Conservation (phyloP, 2,113 vertebrate species). For the Oceanodroma tethys region DNA sequence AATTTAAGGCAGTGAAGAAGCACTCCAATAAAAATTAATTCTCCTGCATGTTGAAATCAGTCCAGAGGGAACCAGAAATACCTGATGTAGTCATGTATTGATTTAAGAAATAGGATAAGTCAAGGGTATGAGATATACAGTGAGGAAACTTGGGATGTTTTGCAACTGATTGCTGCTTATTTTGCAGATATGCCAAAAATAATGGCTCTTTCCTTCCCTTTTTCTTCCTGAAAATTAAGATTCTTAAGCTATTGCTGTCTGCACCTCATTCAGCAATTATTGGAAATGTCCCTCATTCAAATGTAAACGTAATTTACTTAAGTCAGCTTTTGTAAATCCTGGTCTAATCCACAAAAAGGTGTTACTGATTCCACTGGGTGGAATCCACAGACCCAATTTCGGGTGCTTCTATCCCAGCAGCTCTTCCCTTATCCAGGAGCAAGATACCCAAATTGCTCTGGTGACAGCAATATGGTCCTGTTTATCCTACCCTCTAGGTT, state of each 20-base stretch:
- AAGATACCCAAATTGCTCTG: not conserved
- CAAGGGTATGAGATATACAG: conserved; percentile 65
- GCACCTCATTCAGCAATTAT: conserved; percentile 9
- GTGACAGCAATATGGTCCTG: not conserved
- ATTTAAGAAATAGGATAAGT: conserved; percentile 68
- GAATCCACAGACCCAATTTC: not conserved
- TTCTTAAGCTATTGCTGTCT: conserved; percentile 31
- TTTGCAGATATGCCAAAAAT: conserved; percentile 68
- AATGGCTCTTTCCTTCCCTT: conserved; percentile 48
- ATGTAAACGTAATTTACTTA: not conserved
- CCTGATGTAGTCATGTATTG: conserved; percentile 71
- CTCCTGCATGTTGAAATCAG: conserved; percentile 59
- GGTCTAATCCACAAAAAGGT: not conserved
- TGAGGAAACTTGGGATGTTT: conserved; percentile 46
- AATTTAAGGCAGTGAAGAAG: conserved; percentile 53
- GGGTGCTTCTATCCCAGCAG: not conserved
- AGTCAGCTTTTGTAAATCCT: not conserved
- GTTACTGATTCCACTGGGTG: not conserved
- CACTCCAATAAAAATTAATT: conserved; percentile 61
- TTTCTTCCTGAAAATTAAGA: conserved; percentile 54
- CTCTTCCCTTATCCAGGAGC: not conserved
- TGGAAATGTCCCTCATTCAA: conserved; percentile 34
- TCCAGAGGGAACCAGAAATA: conserved; percentile 64
- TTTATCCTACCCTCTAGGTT: not conserved
- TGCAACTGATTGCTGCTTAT: conserved; percentile 63